Conservation (phyloP, 2,797 vertebrate genomes). For the Vipera ursinii region DNA sequence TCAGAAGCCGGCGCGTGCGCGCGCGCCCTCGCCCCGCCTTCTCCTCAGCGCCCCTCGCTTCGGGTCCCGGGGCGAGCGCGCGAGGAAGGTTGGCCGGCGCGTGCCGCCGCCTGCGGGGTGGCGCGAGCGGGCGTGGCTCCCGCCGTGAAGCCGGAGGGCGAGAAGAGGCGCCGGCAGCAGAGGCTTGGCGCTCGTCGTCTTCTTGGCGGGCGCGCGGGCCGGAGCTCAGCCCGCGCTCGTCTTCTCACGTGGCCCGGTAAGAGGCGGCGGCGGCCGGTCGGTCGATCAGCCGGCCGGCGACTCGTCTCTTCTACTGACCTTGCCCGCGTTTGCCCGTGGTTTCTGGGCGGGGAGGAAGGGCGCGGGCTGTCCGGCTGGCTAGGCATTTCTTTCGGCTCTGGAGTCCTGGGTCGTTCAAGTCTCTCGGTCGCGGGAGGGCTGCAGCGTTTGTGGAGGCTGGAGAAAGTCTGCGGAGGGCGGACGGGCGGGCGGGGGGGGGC, state of each 20-base stretch:
- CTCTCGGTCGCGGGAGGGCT: not conserved
- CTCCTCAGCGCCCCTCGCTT: not conserved
- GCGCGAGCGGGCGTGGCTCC: not conserved
- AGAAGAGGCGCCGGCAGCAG: not conserved
- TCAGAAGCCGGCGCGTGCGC: not conserved
- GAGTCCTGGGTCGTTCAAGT: not conserved
- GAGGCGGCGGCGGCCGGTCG: not conserved
- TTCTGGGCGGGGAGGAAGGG: not conserved
- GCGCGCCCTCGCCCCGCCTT: accelerated
- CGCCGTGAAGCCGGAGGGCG: not conserved
- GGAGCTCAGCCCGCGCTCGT: not conserved
- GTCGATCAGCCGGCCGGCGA: not conserved
- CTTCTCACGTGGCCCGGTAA: not conserved
- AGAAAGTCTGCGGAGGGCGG: not conserved
- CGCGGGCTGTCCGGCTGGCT: not conserved
- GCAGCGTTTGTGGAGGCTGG: not conserved
- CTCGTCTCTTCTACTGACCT: not conserved
- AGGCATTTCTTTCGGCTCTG: not conserved
- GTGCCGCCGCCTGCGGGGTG: not conserved
- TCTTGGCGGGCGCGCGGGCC: not conserved
- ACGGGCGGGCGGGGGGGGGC: not conserved
- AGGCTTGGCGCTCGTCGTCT: not conserved
- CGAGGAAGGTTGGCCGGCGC: not conserved
- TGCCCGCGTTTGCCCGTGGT: not conserved
- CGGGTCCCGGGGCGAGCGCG: not conserved